Conservation (phyloP, 2,797 vertebrate genomes). For the Ctenosaura bakeri region DNA sequence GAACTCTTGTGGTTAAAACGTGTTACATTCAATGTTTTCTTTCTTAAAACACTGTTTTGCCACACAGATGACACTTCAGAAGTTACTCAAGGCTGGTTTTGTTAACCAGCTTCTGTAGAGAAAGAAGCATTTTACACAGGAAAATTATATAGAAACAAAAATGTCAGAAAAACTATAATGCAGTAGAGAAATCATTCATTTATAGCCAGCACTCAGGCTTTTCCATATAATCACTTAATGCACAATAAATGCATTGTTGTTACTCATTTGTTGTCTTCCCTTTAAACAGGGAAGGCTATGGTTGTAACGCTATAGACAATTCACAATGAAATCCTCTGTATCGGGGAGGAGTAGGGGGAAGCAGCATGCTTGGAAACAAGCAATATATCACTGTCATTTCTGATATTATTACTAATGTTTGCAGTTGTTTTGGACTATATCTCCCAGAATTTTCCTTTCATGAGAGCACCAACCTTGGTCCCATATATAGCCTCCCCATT, state of each 20-base stretch:
- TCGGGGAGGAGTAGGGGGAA: too few species aligned
- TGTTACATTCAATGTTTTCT: slow-evolving; percentile 2
- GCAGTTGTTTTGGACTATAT: not conserved
- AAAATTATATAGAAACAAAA: slow-evolving; percentile 24
- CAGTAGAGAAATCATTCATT: not conserved
- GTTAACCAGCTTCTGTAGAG: not conserved
- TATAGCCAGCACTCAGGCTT: not conserved
- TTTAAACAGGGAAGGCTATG: not conserved
- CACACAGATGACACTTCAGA: not conserved
- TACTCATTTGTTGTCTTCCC: not conserved
- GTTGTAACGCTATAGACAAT: not conserved
- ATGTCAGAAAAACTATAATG: not conserved
- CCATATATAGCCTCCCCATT: not conserved
- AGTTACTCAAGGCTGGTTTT: not conserved
- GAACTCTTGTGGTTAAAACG: slow-evolving; percentile 10
- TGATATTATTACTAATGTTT: not conserved
- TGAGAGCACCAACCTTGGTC: not conserved
- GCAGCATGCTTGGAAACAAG: not conserved
- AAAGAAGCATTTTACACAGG: not conserved
- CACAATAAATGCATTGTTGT: not conserved
- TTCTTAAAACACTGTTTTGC: not conserved
- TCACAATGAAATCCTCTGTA: not conserved
- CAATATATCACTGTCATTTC: not conserved
- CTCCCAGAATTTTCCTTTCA: not conserved
- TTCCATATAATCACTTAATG: not conserved